phyloP scores from a whole-genome alignment of 2,113 vertebrate species.

The Telmatochromis bifrenatus region DNA sequence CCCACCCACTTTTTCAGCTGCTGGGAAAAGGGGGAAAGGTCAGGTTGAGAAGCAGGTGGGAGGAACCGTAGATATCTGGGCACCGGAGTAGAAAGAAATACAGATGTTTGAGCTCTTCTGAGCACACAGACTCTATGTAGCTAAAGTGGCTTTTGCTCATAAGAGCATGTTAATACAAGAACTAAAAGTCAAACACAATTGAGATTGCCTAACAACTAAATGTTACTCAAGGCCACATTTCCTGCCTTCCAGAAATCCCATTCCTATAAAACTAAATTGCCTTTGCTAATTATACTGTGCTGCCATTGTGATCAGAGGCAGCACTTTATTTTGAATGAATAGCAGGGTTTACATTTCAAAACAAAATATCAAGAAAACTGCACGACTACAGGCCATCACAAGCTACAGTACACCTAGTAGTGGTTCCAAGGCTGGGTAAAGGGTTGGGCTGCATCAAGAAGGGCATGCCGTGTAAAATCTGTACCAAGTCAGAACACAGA shows the following conservation, averaged over 20 bases:
- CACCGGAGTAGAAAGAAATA: not conserved
- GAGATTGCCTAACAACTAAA: not conserved
- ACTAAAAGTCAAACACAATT: not conserved
- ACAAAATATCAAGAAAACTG: not conserved
- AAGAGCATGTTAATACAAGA: not conserved
- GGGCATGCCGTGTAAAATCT: not conserved
- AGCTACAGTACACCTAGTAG: not conserved
- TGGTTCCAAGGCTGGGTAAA: not conserved
- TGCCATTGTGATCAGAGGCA: not conserved
- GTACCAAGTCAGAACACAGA: not conserved
- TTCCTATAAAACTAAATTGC: not conserved
- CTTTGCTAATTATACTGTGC: not conserved
- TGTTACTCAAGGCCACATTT: not conserved
- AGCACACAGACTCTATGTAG: not conserved
- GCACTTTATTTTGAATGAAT: not conserved
- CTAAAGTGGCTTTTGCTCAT: not conserved
- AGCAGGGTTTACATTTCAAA: not conserved
- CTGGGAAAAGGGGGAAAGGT: not conserved
- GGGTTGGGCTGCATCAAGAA: not conserved
- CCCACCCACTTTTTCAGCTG: not conserved
- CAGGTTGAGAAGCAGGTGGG: not conserved
- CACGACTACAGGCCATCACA: not conserved
- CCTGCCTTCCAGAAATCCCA: not conserved
- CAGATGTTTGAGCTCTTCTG: not conserved
- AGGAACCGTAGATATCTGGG: not conserved